Conservation (phyloP, 2,113 vertebrate species). For the Siphamia tubifer region DNA sequence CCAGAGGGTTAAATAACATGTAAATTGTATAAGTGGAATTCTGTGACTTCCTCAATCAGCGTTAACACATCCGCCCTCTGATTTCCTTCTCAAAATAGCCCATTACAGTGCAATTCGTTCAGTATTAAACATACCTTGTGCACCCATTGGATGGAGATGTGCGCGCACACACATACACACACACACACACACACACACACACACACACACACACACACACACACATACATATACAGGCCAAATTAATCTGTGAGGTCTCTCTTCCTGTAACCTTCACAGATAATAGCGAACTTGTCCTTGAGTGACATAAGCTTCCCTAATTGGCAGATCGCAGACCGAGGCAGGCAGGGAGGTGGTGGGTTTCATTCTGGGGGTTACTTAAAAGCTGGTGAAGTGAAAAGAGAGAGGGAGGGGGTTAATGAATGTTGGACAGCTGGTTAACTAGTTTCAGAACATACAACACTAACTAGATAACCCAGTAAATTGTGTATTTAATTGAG, state of each 20-base stretch:
- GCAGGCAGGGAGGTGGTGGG: not conserved
- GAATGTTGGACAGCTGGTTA: conserved; percentile 21
- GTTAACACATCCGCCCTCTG: not conserved
- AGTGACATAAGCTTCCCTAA: conserved; percentile 19
- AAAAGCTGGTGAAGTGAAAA: conserved; percentile 15
- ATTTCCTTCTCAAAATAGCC: not conserved
- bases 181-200: not conserved
- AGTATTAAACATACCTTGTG: not conserved
- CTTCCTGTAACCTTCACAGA: conserved; percentile 19
- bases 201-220: not conserved
- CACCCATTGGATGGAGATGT: too few species aligned
- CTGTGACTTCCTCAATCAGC: not conserved
- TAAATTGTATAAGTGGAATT: not conserved
- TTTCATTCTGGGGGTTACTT: conserved; percentile 8
- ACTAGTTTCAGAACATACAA: conserved; percentile 14
- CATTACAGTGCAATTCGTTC: too few species aligned
- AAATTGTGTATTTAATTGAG: not conserved
- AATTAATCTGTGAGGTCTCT: not conserved
- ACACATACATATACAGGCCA: not conserved
- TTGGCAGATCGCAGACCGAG: conserved; percentile 28
- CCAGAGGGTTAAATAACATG: not conserved
- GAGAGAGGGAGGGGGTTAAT: not conserved
- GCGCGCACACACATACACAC: not conserved
- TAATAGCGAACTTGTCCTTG: conserved; percentile 30
- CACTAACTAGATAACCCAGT: conserved; percentile 7